Base-by-base conservation (phyloP, 2,113 vertebrate genomes). In the Neogobius melanostomus region DNA sequence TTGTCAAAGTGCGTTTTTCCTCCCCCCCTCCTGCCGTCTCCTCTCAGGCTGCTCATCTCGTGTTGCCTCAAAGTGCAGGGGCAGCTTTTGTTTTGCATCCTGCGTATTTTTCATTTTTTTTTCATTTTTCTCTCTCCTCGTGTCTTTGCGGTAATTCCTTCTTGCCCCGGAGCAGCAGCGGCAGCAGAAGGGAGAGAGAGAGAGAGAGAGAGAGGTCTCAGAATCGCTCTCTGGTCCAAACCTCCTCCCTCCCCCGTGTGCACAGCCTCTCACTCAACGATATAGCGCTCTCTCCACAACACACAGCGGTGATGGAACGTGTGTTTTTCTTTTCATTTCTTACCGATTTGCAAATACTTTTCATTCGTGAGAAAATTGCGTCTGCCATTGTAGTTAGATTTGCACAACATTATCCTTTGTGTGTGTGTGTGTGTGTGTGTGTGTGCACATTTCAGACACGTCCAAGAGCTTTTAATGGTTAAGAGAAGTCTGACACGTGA, bases 81-180 rank as follows among this genome's bases (percentile, higher is more conserved):
- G 56, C 56, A 59, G 56, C 56, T 59, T 59, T 59, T 59, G 56
- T 59, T 59, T 16, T 71, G 46, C 42, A 36, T 69, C n/a, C 50
- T 42, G 7, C 10, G 7, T 47, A 8, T 47, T 47, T 47, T 47
- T 47, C 2, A 4, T 11, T 57, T 11, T 16, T 16, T 57, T 12
- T 36, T 6, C 6, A 2, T 51, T 16, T 42, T 7, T 59, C 11
- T 42, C 15, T 44, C 51, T 42, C 14, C 15, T 28, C 42, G 14
- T 59, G 66, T 60, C 77, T 83, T 86, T 81, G 77, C 81, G 77
- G 88, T 85, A 85, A 85, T 85, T 80, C 73, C 71, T 85, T 66
- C 14, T 59, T 42, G 42, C 77, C 80, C 82, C 71, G 81, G 84
- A 82, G 80, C 77, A 79, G 77, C 8, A 69, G 84, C 84, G 82